Conservation (phyloP, 2,797 vertebrate genomes). For the Cuniculus paca region DNA sequence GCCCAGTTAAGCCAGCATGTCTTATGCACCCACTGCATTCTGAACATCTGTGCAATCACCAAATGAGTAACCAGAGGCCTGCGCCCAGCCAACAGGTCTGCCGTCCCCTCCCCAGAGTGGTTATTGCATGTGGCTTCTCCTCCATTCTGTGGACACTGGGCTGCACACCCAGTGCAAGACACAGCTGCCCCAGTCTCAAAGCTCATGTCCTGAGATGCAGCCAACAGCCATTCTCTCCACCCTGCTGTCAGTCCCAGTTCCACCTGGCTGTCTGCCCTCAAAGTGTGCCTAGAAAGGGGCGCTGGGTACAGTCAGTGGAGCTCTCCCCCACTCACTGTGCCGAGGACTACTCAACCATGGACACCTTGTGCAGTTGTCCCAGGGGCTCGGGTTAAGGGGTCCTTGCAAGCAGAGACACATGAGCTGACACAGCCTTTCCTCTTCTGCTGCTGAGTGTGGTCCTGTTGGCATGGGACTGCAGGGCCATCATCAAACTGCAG, state of each 20-base stretch:
- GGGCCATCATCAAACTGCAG: not conserved
- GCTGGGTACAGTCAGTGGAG: not conserved
- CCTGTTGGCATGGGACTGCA: not conserved
- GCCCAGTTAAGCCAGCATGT: not conserved
- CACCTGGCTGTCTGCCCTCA: not conserved
- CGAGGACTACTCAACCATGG: not conserved
- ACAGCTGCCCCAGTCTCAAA: not conserved
- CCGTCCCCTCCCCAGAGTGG: not conserved
- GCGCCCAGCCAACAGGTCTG: not conserved
- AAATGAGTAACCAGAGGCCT: not conserved
- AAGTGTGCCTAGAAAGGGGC: not conserved
- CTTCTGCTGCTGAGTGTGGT: not conserved
- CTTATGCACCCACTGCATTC: not conserved
- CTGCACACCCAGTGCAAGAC: not conserved
- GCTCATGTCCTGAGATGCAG: not conserved
- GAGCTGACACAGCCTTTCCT: not conserved
- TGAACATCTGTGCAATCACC: not conserved
- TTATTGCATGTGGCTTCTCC: not conserved
- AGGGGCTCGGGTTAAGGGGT: not conserved
- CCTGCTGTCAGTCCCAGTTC: not conserved
- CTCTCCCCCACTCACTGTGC: not conserved
- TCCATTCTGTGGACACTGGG: not conserved
- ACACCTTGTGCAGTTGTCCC: not conserved
- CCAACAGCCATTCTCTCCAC: not conserved
- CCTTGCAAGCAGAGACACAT: not conserved